A percentile compares a stretch with the other conserved stretches of the same genome.
Evolutionary conservation across 2,888 invertebrate species (phyloP).

Genomic region (Chelonus formosanus): DNA sequence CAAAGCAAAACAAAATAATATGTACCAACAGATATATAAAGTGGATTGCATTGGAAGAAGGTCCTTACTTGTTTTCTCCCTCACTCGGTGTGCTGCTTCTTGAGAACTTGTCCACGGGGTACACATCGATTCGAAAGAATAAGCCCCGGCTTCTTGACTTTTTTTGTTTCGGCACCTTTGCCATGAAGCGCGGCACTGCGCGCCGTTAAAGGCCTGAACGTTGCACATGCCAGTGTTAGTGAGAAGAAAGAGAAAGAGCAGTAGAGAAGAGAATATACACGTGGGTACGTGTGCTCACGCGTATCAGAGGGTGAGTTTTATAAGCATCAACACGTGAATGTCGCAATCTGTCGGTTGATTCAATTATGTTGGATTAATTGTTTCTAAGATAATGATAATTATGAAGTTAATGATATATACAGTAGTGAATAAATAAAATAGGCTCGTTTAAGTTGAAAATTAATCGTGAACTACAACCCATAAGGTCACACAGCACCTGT

Average conservation of each 20-base stretch:
- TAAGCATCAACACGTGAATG: background rate
- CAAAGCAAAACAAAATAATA: too few relatives aligned
- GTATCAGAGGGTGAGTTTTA: background rate
- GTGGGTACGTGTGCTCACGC: conserved; percentile 1
- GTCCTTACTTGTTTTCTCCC: conserved; percentile 1
- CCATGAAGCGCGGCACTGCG: conserved; percentile 23
- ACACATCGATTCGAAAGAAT: conserved; percentile 41
- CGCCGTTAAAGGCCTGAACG: conserved; percentile 28
- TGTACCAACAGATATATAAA: background rate
- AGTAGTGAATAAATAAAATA: background rate
- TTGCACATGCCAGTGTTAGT: conserved; percentile 15
- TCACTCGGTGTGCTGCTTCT: conserved; percentile 40
- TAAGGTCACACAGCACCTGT: conserved; percentile 25
- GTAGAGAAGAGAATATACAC: too few relatives aligned
- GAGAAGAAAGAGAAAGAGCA: conserved; percentile 7
- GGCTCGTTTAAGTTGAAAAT: background rate
- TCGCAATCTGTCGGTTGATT: background rate
- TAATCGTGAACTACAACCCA: background rate
- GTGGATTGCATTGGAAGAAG: too few relatives aligned
- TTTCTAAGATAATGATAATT: too few relatives aligned
- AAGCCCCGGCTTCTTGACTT: conserved; percentile 28
- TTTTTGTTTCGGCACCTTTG: conserved; percentile 25
- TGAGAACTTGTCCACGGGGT: conserved; percentile 43
- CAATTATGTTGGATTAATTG: too few relatives aligned
- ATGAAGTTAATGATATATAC: too few relatives aligned